Percentiles rank a stretch among this genome's conserved stretches.
Evolutionary conservation across 2,113 vertebrate species (phyloP).

Genomic region (Dascyllus trimaculatus): DNA sequence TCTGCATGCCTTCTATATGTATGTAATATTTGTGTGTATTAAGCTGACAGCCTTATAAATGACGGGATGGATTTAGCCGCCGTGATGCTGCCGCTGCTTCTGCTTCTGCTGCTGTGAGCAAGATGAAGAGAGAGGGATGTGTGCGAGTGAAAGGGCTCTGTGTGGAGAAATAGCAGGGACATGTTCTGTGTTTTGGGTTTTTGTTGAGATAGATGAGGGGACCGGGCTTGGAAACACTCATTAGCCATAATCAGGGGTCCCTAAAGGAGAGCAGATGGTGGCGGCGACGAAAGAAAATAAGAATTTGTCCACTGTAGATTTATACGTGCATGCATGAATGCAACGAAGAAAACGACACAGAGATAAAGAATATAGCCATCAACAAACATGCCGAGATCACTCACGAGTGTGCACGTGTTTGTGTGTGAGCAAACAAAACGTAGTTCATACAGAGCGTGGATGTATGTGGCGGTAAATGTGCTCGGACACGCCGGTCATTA

Average conservation of each 20-base stretch:
- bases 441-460: conserved; percentile 46
- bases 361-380: conserved; percentile 17
- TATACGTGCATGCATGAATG: conserved; percentile 16
- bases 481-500: conserved; percentile 72
- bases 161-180: conserved; percentile 79
- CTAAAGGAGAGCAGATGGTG: conserved; percentile 77
- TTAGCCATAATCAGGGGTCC: conserved; percentile 78
- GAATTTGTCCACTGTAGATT: conserved; percentile 40
- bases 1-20: conserved; percentile 78
- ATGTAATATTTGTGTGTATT: conserved; percentile 81
- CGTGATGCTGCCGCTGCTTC: conserved; percentile 30
- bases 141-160: conserved; percentile 43
- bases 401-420: conserved; percentile 13
- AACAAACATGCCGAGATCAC: conserved; percentile 7
- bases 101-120: conserved; percentile 50
- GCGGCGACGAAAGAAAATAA: conserved; percentile 53
- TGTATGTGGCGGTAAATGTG: conserved; percentile 67
- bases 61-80: conserved; percentile 61
- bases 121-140: conserved; percentile 69
- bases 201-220: conserved; percentile 79
- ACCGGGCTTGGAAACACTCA: conserved; percentile 75
- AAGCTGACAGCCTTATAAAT: conserved; percentile 83
- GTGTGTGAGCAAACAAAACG: conserved; percentile 37
- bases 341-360: conserved; percentile 39
- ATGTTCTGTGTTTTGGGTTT: conserved; percentile 70